Conservation (phyloP, 2,888 invertebrate species). For the Mythimna pallens region DNA sequence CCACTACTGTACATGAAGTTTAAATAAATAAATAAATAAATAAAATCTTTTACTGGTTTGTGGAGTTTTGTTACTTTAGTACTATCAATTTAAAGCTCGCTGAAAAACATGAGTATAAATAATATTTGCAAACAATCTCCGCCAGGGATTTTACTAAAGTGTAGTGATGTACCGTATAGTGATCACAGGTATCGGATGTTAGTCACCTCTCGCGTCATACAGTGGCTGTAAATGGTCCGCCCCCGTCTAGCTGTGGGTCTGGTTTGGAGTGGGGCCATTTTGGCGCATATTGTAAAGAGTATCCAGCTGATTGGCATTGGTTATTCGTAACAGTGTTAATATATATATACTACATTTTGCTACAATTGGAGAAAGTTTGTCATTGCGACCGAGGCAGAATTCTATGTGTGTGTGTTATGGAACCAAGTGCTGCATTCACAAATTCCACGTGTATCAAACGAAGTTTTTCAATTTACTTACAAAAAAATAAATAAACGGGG, state of each 20-base stretch:
- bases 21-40: too few relatives aligned
- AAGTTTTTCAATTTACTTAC: too few relatives aligned
- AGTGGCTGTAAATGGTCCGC: constrained; percentile 12
- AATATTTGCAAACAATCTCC: constrained; percentile 7
- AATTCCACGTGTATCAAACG: too few relatives aligned
- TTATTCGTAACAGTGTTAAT: too few relatives aligned
- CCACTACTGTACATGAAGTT: too few relatives aligned
- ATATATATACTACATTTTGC: too few relatives aligned
- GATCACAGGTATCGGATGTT: constrained; percentile 16
- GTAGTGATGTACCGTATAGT: not conserved
- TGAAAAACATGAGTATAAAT: not conserved
- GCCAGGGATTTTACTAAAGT: constrained; percentile 31
- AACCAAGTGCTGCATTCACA: too few relatives aligned
- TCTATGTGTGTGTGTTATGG: too few relatives aligned
- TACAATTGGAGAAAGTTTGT: too few relatives aligned
- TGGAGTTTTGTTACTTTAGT: not conserved
- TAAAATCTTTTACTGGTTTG: not conserved
- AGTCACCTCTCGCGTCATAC: constrained; percentile 42
- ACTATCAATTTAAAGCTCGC: not conserved
- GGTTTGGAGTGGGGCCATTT: constrained; percentile 19
- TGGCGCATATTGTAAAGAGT: not conserved
- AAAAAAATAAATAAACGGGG: too few relatives aligned
- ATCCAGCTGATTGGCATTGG: too few relatives aligned
- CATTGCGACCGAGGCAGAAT: too few relatives aligned
- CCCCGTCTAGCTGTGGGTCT: not conserved